Base-by-base conservation (phyloP, 2,888 invertebrate species). In the Coleophora flavipennella region DNA sequence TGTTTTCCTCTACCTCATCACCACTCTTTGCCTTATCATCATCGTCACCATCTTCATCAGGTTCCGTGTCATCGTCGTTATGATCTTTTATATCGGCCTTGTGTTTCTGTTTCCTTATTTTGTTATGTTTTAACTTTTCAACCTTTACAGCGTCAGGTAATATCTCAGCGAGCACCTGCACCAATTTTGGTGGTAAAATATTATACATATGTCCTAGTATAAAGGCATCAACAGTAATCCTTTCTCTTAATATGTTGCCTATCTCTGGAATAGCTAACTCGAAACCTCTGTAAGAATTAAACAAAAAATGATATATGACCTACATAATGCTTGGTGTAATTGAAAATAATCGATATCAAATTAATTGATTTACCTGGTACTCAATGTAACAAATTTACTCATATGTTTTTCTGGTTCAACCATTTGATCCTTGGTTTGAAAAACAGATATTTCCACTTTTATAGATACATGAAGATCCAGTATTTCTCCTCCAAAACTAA, bases 401-500 rank as follows among this genome's bases (percentile, higher is more conserved):
- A 33, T 12, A 13, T 7, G 9, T 33, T 33, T 14, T 13, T 7
- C 12, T 13, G 12, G 32, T 11, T 10, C 12, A 13, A 33, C 6
- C 3, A 40, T 33, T 6, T 33, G 8, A 1, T 41, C 20, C 8
- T 35, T 26, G 8, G 38, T 40, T 1, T 46, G 36, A 3, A 7
- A 27, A 25, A 13, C 28, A n/a, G 13, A 4, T 12, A 35, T 25
- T 35, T 50, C 40, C 2, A 68, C 36, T 34, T 55, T 51, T 1
- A 65, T 33, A 28, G 62, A 49, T 2, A 67, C 51, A 13, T 55
- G 42, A 4, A 67, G 48, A 34, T 77, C 77, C 7, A 31, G 48
- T 13, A 77, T 50, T 50, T 72, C 72, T 13, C 56, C 53, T 10
- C 60, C 59, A 43, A 75, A 76, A 27, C 36, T 37, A 27, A 3